These are phyloP conservation scores for Eremophila alpestris DNA, from an alignment of 2,797 vertebrate genomes.

Conservation along the genomic window DNA sequence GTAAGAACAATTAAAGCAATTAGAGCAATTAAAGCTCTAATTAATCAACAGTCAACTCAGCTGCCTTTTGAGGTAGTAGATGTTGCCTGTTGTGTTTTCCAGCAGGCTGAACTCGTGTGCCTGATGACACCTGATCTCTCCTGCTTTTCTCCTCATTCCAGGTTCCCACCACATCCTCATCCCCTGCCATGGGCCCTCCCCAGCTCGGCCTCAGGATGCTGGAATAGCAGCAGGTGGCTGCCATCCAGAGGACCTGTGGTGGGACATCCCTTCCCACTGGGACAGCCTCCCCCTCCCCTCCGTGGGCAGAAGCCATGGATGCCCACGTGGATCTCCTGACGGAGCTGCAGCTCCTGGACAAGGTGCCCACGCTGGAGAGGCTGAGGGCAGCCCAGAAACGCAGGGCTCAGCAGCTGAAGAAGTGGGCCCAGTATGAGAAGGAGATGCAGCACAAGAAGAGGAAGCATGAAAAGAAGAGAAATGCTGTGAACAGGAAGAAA, in stretches of 20 bases:
- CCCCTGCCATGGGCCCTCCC: constrained; percentile 16
- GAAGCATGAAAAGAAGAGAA: constrained; percentile 89
- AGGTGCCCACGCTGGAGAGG: constrained; percentile 92
- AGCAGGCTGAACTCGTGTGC: not conserved
- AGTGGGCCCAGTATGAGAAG: constrained; percentile 95
- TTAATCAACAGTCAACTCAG: not conserved
- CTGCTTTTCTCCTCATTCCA: not conserved
- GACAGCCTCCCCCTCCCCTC: not conserved
- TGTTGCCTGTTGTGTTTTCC: not conserved
- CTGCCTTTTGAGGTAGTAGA: not conserved
- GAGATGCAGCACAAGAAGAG: constrained; percentile 94
- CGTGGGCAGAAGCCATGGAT: constrained; percentile 78
- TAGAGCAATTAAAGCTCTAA: not conserved
- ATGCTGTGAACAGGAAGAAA: constrained; percentile 76
- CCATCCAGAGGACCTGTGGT: not conserved
- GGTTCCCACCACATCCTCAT: constrained; percentile 45
- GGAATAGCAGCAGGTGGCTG: constrained; percentile 51
- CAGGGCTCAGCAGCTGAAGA: constrained; percentile 94
- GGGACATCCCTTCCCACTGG: not conserved
- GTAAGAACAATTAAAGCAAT: not conserved
- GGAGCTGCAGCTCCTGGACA: constrained; percentile 96
- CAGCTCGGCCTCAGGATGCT: not conserved
- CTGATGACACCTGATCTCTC: not conserved
- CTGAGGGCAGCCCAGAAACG: constrained; percentile 94
- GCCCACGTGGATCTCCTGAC: constrained; percentile 93